Conservation (phyloP, 2,888 invertebrate genomes). For the Dastarcus helophoroides region DNA sequence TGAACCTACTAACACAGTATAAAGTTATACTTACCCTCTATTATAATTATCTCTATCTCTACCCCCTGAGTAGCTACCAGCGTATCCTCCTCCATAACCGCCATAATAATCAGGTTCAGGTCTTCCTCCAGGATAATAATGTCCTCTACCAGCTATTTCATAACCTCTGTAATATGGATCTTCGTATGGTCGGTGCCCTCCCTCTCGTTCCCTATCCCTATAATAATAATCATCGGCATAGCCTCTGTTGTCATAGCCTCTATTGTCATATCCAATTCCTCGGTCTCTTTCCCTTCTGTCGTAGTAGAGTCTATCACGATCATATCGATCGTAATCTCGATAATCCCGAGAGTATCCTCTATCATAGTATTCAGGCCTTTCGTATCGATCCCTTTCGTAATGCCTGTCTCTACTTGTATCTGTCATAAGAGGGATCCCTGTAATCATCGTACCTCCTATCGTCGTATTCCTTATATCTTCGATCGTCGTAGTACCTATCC, state of each 20-base stretch:
- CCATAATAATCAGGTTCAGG: conserved; percentile 6
- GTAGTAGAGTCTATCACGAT: conserved; percentile 10
- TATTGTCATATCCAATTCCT: conserved; percentile 25
- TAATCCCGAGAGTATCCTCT: too few relatives aligned
- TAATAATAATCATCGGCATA: too few relatives aligned
- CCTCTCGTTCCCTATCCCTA: conserved; percentile 6
- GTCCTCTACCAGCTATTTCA: conserved; percentile 9
- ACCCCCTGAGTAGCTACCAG: conserved; percentile 9
- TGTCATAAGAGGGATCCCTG: conserved; percentile 9
- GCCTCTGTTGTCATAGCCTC: conserved; percentile 39
- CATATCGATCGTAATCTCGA: too few relatives aligned
- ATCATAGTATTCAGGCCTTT: conserved; percentile 9
- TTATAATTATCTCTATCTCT: conserved; percentile 9
- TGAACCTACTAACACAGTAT: too few relatives aligned
- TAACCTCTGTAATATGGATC: conserved; percentile 6
- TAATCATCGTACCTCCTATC: conserved; percentile 10
- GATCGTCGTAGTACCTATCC: conserved; percentile 16
- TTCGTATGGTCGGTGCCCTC: conserved; percentile 2
- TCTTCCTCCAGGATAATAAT: conserved; percentile 6
- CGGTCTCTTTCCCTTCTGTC: conserved; percentile 10
- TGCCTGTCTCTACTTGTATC: conserved; percentile 6
- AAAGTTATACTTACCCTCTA: conserved; percentile 9
- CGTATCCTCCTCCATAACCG: conserved; percentile 9
- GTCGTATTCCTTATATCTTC: too few relatives aligned
- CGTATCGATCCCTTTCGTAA: conserved; percentile 11